These are phyloP conservation scores for Heliconius charithonia DNA, from an alignment of 2,888 invertebrate species.

Conservation along the genomic window DNA sequence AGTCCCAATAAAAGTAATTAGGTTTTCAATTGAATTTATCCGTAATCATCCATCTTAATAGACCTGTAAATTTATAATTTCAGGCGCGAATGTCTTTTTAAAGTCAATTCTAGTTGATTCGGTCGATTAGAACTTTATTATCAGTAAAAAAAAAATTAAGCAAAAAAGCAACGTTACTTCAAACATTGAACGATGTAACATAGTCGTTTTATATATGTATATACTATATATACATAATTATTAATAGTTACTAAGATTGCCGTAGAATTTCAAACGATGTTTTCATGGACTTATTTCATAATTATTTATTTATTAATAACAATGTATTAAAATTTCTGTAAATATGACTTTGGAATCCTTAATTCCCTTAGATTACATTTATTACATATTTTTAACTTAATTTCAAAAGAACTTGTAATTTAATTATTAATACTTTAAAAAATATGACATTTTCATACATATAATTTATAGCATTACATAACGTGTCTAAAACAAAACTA, in stretches of 20 bases:
- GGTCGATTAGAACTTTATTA: not conserved
- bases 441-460: not conserved
- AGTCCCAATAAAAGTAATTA: not conserved
- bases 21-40: not conserved
- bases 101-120: not conserved
- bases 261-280: not conserved
- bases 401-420: too few species aligned
- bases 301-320: too few species aligned
- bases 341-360: not conserved
- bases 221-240: not conserved
- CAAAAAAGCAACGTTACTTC: not conserved
- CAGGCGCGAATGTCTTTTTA: not conserved
- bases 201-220: not conserved
- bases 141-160: not conserved
- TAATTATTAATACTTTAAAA: too few species aligned
- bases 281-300: too few species aligned
- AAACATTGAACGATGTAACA: not conserved
- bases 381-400: not conserved
- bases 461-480: not conserved
- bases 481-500: conserved; percentile 14
- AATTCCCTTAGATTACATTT: not conserved
- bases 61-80: not conserved
- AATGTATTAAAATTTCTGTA: not conserved
- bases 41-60: not conserved
- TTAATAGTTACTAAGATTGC: not conserved